These are phyloP conservation scores for Agelaius tricolor DNA, from an alignment of 2,113 vertebrate species.

Conservation along the genomic window DNA sequence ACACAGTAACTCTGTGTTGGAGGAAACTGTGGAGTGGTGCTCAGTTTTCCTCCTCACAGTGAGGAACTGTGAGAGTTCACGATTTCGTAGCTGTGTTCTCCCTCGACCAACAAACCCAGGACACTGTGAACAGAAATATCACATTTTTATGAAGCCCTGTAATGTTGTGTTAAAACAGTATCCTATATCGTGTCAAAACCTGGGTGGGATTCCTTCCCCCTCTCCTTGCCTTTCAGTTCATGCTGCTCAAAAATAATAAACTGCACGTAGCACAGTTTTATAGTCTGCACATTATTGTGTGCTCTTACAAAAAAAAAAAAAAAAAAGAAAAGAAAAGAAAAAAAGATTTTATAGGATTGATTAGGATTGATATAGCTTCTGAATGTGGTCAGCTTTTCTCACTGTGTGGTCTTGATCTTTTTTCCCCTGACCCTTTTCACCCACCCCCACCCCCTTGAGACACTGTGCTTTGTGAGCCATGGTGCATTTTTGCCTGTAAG, in stretches of 20 bases:
- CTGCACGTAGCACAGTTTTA: background rate
- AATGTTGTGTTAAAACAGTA: constrained; percentile 1
- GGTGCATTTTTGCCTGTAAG: background rate
- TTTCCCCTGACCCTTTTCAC: background rate
- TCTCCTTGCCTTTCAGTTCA: background rate
- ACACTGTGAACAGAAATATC: constrained; percentile 12
- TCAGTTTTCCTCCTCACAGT: background rate
- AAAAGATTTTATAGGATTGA: background rate
- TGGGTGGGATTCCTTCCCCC: background rate
- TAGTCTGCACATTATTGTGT: background rate
- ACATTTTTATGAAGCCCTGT: constrained; percentile 46
- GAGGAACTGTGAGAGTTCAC: constrained; percentile 34
- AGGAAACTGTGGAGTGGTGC: background rate
- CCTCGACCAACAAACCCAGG: background rate
- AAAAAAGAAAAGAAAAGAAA: too few relatives aligned
- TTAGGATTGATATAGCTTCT: background rate
- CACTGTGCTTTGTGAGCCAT: background rate
- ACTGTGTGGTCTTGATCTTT: constrained; percentile 55
- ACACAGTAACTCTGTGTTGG: background rate
- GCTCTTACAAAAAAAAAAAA: background rate
- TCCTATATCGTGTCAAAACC: background rate
- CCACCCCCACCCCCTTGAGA: background rate
- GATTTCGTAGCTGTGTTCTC: background rate
- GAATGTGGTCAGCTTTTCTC: constrained; percentile 46
- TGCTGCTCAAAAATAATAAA: background rate